A percentile compares a stretch with the other conserved stretches of the same genome.
Evolutionary conservation across 2,113 vertebrate species (phyloP).

Genomic region (Pluvialis apricaria): DNA sequence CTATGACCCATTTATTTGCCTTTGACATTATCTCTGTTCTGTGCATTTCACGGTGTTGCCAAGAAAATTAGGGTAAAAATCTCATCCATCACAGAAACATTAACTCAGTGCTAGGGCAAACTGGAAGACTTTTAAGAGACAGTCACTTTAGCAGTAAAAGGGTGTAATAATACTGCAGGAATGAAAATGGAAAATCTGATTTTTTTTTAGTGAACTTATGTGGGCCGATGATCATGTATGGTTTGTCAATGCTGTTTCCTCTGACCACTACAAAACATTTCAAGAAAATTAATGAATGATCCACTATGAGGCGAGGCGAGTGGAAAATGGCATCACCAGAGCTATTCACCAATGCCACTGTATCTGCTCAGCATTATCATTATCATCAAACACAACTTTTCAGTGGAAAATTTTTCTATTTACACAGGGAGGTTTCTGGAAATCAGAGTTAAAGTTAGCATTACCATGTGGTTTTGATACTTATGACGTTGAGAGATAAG

Average conservation of each 20-base stretch:
- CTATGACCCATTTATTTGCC: neutral
- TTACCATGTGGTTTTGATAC: neutral
- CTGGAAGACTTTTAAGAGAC: neutral
- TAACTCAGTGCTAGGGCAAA: neutral
- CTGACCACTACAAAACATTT: neutral
- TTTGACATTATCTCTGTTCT: neutral
- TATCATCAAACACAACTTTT: neutral
- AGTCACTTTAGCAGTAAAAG: neutral
- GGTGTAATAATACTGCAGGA: neutral
- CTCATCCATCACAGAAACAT: neutral
- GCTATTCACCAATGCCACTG: neutral
- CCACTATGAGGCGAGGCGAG: neutral
- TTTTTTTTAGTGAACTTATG: neutral
- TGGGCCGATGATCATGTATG: neutral
- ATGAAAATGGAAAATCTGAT: neutral
- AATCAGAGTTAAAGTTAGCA: neutral
- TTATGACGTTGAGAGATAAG: neutral
- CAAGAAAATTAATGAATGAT: neutral
- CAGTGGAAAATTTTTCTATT: neutral
- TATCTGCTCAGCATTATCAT: neutral
- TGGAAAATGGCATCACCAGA: neutral
- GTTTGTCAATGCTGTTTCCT: neutral
- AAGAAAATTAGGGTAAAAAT: conserved; percentile 7
- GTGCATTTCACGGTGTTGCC: neutral
- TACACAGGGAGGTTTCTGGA: neutral